These are phyloP conservation scores for Siphlonurus alternatus DNA, from an alignment of 2,888 invertebrate species.

Conservation along the genomic window DNA sequence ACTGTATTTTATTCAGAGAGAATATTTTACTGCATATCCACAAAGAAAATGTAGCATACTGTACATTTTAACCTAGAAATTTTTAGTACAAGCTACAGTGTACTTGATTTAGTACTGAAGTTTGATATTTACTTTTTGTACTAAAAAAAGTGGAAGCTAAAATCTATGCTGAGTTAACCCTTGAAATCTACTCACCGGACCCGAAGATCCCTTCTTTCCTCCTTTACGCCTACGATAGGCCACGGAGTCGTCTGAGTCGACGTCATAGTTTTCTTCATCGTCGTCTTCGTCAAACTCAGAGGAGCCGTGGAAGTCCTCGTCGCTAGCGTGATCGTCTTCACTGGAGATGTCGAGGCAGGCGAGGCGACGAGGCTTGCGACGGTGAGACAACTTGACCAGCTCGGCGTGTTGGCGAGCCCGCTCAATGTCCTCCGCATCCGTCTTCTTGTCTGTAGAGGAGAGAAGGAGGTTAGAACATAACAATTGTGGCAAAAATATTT, in stretches of 20 bases:
- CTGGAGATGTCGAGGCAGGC: slow-evolving; percentile 64
- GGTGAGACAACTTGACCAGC: slow-evolving; percentile 11
- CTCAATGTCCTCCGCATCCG: neutral
- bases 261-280: slow-evolving; percentile 38
- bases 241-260: slow-evolving; percentile 36
- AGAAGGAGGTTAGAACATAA: no score
- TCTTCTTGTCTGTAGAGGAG: no score
- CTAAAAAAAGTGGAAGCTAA: no score
- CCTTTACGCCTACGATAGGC: slow-evolving; percentile 25
- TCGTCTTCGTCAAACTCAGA: slow-evolving; percentile 30
- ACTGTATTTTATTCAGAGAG: no score
- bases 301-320: slow-evolving; percentile 76
- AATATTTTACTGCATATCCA: no score
- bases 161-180: no score
- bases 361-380: slow-evolving; percentile 53
- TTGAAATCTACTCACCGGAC: neutral
- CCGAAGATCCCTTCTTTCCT: slow-evolving; percentile 19
- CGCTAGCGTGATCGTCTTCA: slow-evolving; percentile 63
- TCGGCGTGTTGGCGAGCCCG: neutral
- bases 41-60: no score
- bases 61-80: no score
- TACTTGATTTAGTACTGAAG: no score
- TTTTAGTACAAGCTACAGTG: no score
- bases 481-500: no score
- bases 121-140: no score